Evolutionary conservation across 1,140 invertebrate species (phyloP).

Genomic region (Calephelis virginiensis): DNA sequence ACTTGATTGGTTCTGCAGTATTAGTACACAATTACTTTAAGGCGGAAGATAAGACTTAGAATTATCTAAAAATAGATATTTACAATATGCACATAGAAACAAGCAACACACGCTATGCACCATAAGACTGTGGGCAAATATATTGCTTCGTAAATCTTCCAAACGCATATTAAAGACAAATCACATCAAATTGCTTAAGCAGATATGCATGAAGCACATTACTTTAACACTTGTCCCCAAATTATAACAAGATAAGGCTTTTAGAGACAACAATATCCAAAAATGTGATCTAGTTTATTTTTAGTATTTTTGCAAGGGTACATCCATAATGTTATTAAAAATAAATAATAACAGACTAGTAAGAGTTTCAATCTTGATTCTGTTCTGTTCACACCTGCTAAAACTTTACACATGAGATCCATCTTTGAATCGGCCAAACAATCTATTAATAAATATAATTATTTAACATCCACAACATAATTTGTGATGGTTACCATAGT

Average conservation of each 20-base stretch:
- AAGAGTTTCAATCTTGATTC: conserved; percentile 25
- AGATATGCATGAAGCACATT: conserved; percentile 51
- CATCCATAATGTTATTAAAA: conserved; percentile 4
- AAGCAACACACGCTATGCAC: conserved; percentile 54
- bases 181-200: conserved; percentile 53
- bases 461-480: conserved; percentile 54
- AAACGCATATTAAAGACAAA: conserved; percentile 33
- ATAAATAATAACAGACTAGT: conserved; percentile 20
- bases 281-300: neutral
- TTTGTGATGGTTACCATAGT: conserved; percentile 64
- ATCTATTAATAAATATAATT: conserved; percentile 39
- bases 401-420: conserved; percentile 39
- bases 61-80: conserved; percentile 54
- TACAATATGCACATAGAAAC: conserved; percentile 72
- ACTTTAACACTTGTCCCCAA: conserved; percentile 18
- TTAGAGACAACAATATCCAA: conserved; percentile 3
- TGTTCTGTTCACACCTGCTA: conserved; percentile 26
- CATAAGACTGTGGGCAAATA: conserved; percentile 43
- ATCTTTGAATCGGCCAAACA: conserved; percentile 28
- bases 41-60: conserved; percentile 67
- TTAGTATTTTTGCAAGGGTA: conserved; percentile 2
- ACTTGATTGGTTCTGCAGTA: neutral
- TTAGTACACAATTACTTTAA: conserved; percentile 59
- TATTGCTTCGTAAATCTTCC: conserved; percentile 44
- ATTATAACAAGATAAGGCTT: conserved; percentile 14